A percentile compares a stretch with the other conserved stretches of the same genome.
Conservation (phyloP, 1,140 invertebrate genomes). For the Caenorhabditis brenneri region DNA sequence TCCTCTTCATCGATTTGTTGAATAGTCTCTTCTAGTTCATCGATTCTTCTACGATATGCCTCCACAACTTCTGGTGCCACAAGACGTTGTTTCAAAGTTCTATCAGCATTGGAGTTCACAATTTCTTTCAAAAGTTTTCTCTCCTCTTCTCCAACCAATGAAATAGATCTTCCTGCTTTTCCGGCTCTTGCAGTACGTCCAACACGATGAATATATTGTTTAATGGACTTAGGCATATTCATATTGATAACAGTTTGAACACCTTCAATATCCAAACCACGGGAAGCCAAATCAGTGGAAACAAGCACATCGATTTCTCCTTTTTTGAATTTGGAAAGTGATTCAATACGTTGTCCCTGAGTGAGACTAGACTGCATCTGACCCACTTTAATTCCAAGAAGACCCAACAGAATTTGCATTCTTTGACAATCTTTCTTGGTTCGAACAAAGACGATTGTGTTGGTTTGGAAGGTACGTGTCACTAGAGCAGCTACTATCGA, state of each 20-base stretch:
- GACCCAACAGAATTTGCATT: conserved; percentile 85
- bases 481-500: conserved; percentile 79
- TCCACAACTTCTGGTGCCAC: conserved; percentile 85
- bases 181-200: conserved; percentile 75
- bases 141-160: conserved; percentile 89
- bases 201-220: conserved; percentile 94
- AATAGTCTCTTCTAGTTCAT: conserved; percentile 80
- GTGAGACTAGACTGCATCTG: conserved; percentile 94
- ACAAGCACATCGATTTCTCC: conserved; percentile 83
- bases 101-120: conserved; percentile 77
- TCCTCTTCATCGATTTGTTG: conserved; percentile 83
- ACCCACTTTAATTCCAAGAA: conserved; percentile 80
- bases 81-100: conserved; percentile 83
- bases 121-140: conserved; percentile 87
- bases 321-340: conserved; percentile 65
- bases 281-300: conserved; percentile 92
- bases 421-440: conserved; percentile 92
- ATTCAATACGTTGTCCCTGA: conserved; percentile 77
- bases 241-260: conserved; percentile 84
- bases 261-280: conserved; percentile 88
- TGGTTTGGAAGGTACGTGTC: conserved; percentile 82
- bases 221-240: conserved; percentile 87
- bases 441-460: conserved; percentile 91
- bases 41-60: conserved; percentile 82
- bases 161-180: conserved; percentile 77